Base-by-base conservation (phyloP, 2,888 invertebrate species). In the Crematogaster levior region DNA sequence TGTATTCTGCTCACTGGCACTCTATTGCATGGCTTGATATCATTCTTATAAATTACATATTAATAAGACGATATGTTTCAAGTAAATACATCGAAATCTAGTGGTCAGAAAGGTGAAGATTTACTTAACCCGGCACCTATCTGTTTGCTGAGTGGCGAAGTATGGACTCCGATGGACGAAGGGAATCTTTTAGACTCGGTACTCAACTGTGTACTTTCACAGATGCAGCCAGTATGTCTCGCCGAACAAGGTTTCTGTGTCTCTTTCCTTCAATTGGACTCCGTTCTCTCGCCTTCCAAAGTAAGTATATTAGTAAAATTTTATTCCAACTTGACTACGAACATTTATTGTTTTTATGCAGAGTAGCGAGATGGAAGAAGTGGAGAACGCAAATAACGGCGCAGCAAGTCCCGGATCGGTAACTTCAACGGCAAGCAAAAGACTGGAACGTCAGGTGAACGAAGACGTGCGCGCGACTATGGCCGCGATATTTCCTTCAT, bases 231-330 rank as follows among this genome's bases (percentile, higher is more conserved):
- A 4, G 97, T 98, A 79, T 99, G 99, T 93, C 96, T 99, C 87
- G 97, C 98, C 34, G 99, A 99, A 94, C 99, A 99, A 95, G 97
- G 98, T 89, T 99, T 99, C 95, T 99, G 99, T 94, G 97, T 98
- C 24, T 96, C 96, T 84, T 99, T 99, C 95, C 98, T 99, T 94
- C 97, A 98, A 94, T 95, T 98, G 90, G 97, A 97, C 92, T 96
- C 93, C 4, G 93, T 93, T 60, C 89, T 93, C 18, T 90, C 93
- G 3, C 93, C 94, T 9, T 89, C 92, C 30, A 93, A 93, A 87
- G 93, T 93, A 87, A 46, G 77, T 82, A 60, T 43, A 79, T 37
- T 21, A 12, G 21, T 56, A 27, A 34, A 37, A 24, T 27, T 37
- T 4, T 27, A 24, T 24, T 51, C 0, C 6, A 34, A 27, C 12